Conservation (phyloP, 2,113 vertebrate genomes). For the Lethenteron camtschaticum region DNA sequence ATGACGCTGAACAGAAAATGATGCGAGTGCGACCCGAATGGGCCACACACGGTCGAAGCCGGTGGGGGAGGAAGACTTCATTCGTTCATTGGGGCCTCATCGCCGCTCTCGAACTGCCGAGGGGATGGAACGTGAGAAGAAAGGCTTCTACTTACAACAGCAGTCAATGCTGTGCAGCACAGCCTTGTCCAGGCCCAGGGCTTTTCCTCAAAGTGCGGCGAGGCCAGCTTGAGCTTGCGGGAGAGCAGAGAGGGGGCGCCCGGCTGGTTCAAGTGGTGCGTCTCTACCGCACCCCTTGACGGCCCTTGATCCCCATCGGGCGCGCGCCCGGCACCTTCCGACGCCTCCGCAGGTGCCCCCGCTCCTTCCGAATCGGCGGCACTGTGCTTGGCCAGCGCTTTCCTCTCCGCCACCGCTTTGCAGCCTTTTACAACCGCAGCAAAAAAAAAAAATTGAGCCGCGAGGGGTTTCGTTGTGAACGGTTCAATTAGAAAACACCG, state of each 20-base stretch:
- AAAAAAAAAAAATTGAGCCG: not conserved
- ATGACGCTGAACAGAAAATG: no score
- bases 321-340: no score
- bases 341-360: not conserved
- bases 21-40: no score
- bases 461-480: not conserved
- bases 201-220: constrained; percentile 87
- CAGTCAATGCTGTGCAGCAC: constrained; percentile 93
- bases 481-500: not conserved
- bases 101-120: no score
- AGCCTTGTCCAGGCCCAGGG: constrained; percentile 79
- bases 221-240: constrained; percentile 42
- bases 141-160: constrained; percentile 37
- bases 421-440: constrained; percentile 28
- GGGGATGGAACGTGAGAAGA: no score
- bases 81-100: no score
- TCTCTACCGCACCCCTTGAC: not conserved
- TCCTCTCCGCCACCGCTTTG: constrained; percentile 71
- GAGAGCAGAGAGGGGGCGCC: constrained; percentile 34
- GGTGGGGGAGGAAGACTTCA: no score
- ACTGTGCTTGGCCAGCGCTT: constrained; percentile 39
- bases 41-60: no score
- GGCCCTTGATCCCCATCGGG: no score
- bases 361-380: constrained; percentile 43
- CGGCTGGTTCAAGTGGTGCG: not conserved